These are phyloP conservation scores for Zhuqinia jingwanae DNA, from an alignment of 2,888 invertebrate genomes.

Conservation along the genomic window DNA sequence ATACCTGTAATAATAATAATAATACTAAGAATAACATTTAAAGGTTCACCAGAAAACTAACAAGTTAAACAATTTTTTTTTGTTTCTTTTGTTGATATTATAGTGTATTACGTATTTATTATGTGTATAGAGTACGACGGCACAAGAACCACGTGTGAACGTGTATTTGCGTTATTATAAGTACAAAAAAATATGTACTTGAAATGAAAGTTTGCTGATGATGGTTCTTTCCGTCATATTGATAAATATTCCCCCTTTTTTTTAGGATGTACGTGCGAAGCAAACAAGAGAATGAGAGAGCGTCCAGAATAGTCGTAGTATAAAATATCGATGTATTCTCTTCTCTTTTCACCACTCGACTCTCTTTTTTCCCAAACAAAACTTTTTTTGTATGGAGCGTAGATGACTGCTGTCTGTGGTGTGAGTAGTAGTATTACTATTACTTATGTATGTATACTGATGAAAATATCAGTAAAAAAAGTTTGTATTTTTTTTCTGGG, in stretches of 20 bases:
- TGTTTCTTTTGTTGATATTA: too few species aligned
- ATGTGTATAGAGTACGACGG: too few species aligned
- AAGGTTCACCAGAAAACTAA: too few species aligned
- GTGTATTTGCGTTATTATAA: not conserved
- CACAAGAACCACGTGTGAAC: not conserved
- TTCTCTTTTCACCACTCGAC: not conserved
- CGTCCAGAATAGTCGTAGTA: not conserved
- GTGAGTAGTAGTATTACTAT: not conserved
- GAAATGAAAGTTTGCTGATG: not conserved
- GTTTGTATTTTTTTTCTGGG: conserved; percentile 30
- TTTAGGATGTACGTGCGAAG: not conserved
- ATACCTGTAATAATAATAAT: too few species aligned
- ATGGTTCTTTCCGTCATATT: not conserved
- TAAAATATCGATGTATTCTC: not conserved
- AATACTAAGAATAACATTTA: too few species aligned
- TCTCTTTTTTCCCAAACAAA: too few species aligned
- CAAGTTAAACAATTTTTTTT: too few species aligned
- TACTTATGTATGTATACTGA: not conserved
- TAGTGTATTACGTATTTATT: too few species aligned
- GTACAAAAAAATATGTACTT: not conserved
- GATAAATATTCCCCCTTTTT: not conserved
- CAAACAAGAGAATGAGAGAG: too few species aligned
- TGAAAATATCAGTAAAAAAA: conserved; percentile 39
- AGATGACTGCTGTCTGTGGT: too few species aligned
- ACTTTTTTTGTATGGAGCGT: too few species aligned